These are phyloP conservation scores for Drosophila pandora DNA, from an alignment of 1,140 invertebrate genomes.

Conservation along the genomic window DNA sequence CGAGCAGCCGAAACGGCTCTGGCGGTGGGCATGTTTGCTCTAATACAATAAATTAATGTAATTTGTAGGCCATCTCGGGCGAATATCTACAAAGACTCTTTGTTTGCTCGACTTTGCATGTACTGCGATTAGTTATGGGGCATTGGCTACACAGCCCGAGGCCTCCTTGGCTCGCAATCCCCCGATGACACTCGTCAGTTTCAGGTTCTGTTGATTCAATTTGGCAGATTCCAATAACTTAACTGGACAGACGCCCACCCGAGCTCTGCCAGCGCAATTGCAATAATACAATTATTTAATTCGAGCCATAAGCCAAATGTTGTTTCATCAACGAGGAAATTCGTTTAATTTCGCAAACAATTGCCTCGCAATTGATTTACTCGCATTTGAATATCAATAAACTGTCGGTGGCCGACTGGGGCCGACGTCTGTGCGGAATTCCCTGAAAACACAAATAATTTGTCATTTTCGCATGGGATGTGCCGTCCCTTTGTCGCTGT, in stretches of 20 bases:
- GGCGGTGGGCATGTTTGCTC: constrained; percentile 20
- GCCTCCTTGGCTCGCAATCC: background rate
- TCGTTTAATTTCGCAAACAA: constrained; percentile 34
- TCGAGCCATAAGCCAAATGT: constrained; percentile 15
- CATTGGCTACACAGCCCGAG: background rate
- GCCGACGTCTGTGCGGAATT: constrained; percentile 7
- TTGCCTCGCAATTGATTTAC: constrained; percentile 28
- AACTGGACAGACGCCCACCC: background rate
- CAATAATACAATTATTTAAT: constrained; percentile 15
- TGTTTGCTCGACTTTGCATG: constrained; percentile 6
- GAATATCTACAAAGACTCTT: background rate
- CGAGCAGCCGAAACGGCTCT: too few species aligned
- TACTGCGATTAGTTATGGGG: constrained; percentile 1
- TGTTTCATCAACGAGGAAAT: constrained; percentile 14
- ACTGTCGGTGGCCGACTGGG: background rate
- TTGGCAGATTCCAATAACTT: background rate
- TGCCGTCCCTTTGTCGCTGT: constrained; percentile 17
- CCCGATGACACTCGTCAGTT: background rate
- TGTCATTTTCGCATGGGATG: constrained; percentile 22
- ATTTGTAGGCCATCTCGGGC: constrained; percentile 7
- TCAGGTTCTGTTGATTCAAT: constrained; percentile 2
- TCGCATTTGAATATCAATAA: constrained; percentile 25
- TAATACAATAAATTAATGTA: constrained; percentile 33
- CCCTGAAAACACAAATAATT: constrained; percentile 44
- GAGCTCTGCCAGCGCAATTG: background rate